Evolutionary conservation across 2,113 vertebrate species (phyloP).

Genomic region (Propithecus coquereli): DNA sequence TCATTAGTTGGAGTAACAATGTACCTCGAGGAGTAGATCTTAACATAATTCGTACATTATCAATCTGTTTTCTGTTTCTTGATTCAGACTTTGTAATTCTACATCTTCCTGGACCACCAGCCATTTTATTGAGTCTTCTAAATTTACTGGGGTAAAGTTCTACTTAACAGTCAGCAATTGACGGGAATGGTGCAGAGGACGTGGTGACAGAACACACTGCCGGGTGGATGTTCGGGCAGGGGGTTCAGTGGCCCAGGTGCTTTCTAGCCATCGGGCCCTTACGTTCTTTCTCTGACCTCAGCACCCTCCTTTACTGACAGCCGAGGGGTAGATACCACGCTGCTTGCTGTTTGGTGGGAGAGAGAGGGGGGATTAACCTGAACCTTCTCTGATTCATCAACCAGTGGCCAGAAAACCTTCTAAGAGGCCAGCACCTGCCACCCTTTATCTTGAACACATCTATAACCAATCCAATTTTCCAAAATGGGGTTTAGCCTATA

Average conservation of each 20-base stretch:
- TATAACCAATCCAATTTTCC: background rate
- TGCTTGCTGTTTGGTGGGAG: background rate
- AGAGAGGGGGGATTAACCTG: too few species aligned
- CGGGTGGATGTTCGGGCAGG: background rate
- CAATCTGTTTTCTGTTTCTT: background rate
- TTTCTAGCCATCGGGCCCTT: background rate
- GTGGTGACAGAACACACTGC: rapidly evolving
- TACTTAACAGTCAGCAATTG: background rate
- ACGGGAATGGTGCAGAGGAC: background rate
- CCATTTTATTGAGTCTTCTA: background rate
- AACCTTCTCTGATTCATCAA: background rate
- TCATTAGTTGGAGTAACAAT: background rate
- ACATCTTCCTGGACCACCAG: background rate
- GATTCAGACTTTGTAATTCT: background rate
- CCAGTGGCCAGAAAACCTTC: background rate
- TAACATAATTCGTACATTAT: too few species aligned
- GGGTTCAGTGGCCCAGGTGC: background rate
- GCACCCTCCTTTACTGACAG: background rate
- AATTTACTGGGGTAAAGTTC: background rate
- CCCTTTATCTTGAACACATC: background rate
- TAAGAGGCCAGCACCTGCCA: background rate
- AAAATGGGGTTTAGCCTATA: background rate
- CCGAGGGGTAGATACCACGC: background rate
- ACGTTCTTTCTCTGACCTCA: background rate
- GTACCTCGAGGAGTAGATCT: background rate